Percentiles rank a stretch among this genome's conserved stretches.
Conservation (phyloP, 35 echinoderm and acorn worm species). For the Chiridota heheva region DNA sequence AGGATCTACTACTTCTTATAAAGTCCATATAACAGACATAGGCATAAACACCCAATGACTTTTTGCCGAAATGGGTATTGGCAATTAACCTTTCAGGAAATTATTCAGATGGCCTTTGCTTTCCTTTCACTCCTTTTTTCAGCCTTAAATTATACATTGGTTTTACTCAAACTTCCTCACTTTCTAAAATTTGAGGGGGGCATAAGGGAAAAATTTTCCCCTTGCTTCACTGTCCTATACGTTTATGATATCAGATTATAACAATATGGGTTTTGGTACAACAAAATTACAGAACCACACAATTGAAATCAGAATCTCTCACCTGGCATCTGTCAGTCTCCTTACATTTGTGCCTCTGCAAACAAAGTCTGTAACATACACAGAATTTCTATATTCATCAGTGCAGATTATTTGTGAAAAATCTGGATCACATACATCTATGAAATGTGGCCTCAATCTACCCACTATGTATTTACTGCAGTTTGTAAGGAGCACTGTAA, state of each 20-base stretch:
- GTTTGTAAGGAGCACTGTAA: constrained; percentile 57
- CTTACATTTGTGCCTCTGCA: constrained; percentile 47
- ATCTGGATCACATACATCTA: constrained; percentile 55
- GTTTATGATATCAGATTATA: too few relatives aligned
- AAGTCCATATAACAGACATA: too few relatives aligned
- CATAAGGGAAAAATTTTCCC: neutral
- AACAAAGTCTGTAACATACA: constrained; percentile 44
- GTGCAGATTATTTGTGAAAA: constrained; percentile 62
- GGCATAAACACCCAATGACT: too few relatives aligned
- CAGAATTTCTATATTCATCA: constrained; percentile 3
- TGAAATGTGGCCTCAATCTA: constrained; percentile 69
- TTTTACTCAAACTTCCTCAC: too few relatives aligned
- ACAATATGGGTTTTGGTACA: too few relatives aligned
- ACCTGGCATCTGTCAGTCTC: constrained; percentile 66
- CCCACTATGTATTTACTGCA: constrained; percentile 65
- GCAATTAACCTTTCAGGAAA: too few relatives aligned
- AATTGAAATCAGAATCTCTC: neutral
- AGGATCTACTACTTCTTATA: too few relatives aligned
- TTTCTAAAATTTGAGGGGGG: neutral
- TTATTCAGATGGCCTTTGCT: too few relatives aligned
- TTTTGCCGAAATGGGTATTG: too few relatives aligned
- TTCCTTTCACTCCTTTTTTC: too few relatives aligned
- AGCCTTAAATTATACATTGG: too few relatives aligned
- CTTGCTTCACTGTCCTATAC: too few relatives aligned
- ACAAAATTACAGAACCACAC: neutral